These are phyloP conservation scores for Parnassius orleans DNA, from an alignment of 2,888 invertebrate species.

Conservation along the genomic window DNA sequence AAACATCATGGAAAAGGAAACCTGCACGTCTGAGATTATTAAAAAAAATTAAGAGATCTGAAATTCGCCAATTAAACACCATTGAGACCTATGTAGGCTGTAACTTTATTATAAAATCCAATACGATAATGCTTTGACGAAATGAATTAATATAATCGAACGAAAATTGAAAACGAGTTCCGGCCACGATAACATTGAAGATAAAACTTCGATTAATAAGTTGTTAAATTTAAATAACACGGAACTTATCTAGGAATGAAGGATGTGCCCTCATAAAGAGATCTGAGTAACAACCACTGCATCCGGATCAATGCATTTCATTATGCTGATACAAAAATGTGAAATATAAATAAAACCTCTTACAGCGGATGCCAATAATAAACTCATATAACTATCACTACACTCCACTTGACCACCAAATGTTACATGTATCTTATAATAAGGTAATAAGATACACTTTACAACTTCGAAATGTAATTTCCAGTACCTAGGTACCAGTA, in stretches of 20 bases:
- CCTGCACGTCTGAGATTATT: too few relatives aligned
- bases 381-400: conserved; percentile 21
- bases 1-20: too few relatives aligned
- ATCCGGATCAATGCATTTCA: conserved; percentile 18
- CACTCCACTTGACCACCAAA: conserved; percentile 9
- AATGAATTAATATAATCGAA: too few relatives aligned
- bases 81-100: too few relatives aligned
- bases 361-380: conserved; percentile 30
- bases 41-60: too few relatives aligned
- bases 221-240: conserved; percentile 5
- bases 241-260: conserved; percentile 10
- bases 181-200: too few relatives aligned
- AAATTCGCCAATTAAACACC: too few relatives aligned
- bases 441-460: conserved; percentile 27
- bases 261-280: not conserved
- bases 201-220: too few relatives aligned
- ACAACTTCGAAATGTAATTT: conserved; percentile 4
- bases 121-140: too few relatives aligned
- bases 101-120: too few relatives aligned
- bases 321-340: conserved; percentile 17
- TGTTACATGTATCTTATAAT: conserved; percentile 32
- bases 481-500: conserved; percentile 16
- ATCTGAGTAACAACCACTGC: conserved; percentile 20
- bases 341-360: conserved; percentile 28
- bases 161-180: too few relatives aligned